Conservation (phyloP, 1,140 invertebrate genomes). For the Neoseiulus cucumeris region DNA sequence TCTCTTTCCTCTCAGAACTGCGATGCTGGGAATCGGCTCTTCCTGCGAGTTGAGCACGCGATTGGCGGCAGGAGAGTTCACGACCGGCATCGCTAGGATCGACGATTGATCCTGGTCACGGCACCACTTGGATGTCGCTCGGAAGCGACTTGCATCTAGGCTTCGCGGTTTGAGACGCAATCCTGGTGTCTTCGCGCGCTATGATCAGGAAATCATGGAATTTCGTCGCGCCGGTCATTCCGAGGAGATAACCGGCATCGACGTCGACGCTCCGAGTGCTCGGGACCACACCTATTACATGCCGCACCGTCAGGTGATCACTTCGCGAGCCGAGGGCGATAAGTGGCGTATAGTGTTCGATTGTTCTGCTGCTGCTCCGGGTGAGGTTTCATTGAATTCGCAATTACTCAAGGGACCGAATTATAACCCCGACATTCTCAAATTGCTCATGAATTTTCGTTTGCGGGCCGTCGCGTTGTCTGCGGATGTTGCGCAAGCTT, state of each 20-base stretch:
- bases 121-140: no score
- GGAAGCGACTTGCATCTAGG: background rate
- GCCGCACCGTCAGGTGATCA: background rate
- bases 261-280: background rate
- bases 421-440: background rate
- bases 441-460: background rate
- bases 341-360: constrained; percentile 1
- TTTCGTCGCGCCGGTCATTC: background rate
- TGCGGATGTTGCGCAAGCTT: background rate
- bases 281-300: background rate
- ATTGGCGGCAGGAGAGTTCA: no score
- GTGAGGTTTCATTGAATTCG: background rate
- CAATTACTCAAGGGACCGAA: background rate
- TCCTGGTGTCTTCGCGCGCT: background rate
- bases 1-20: no score
- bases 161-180: background rate
- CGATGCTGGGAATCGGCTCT: no score
- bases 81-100: no score
- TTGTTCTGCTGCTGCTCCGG: background rate
- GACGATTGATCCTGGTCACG: no score
- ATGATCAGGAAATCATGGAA: background rate
- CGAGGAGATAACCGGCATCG: background rate
- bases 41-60: no score
- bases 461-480: background rate
- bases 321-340: background rate